phyloP scores from a whole-genome alignment of 2,888 invertebrate genomes.

The Drosophila percnosoma region DNA sequence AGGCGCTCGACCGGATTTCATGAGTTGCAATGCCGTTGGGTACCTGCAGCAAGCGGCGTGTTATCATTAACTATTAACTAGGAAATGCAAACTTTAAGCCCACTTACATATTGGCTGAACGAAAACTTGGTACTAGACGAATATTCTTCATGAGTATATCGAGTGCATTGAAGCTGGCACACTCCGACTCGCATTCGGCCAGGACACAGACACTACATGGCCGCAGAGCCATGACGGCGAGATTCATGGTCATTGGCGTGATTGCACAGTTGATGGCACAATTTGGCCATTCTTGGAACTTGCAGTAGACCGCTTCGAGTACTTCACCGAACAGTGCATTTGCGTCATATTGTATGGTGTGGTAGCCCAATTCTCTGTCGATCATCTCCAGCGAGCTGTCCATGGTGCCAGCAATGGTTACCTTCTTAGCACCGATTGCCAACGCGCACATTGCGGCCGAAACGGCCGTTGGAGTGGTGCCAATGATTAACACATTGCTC shows the following conservation, averaged over 20 bases:
- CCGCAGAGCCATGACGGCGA: conserved; percentile 74
- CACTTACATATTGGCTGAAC: conserved; percentile 80
- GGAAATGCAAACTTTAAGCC: not conserved
- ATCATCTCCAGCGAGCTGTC: conserved; percentile 52
- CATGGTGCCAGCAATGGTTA: conserved; percentile 69
- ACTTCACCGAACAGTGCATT: conserved; percentile 55
- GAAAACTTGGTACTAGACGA: conserved; percentile 75
- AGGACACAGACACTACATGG: conserved; percentile 76
- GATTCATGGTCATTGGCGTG: conserved; percentile 77
- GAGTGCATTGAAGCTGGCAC: conserved; percentile 78
- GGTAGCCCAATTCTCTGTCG: conserved; percentile 60
- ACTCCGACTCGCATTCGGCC: conserved; percentile 79
- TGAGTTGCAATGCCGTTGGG: conserved; percentile 75
- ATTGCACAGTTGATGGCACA: conserved; percentile 80
- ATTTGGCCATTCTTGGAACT: conserved; percentile 70
- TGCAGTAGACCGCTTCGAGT: conserved; percentile 59
- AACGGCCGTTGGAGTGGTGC: conserved; percentile 74
- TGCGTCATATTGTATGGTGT: conserved; percentile 61
- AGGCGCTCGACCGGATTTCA: conserved; percentile 67
- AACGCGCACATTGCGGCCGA: conserved; percentile 75
- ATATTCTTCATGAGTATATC: conserved; percentile 82
- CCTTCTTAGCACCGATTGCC: conserved; percentile 74
- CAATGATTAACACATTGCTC: conserved; percentile 78
- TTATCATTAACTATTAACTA: not conserved
- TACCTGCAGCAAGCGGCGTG: conserved; percentile 60